Base-by-base conservation (phyloP, 2,797 vertebrate genomes). In the Diglossa cyanea region DNA sequence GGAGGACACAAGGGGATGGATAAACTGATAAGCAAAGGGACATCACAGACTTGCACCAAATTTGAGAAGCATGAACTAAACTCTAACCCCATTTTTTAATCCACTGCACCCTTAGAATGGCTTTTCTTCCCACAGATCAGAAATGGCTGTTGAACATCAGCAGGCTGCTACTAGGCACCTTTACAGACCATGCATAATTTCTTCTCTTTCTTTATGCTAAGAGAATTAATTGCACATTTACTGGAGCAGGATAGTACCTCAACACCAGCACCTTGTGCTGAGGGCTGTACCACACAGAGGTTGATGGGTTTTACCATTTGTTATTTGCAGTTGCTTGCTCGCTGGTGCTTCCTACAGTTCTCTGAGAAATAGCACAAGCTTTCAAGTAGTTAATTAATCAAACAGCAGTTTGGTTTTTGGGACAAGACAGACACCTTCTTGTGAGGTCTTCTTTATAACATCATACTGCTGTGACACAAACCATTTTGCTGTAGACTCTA, bases 371-470 rank as follows among this genome's bases (percentile, higher is more conserved):
- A 40, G 25, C 15, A 63, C 6, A 39, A n/a, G 16, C 71, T 83
- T 87, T 82, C 75, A 81, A 60, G 17, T 11, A 40, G 21, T 51
- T 74, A 82, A 90, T 87, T 80, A 87, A 83, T 57, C 23, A 35
- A 88, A 68, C 8, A 89, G 20, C 15, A 65, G 57, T 58, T 68
- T 75, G 25, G 2, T 4, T 53, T 82, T 63, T 20, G 28, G n/a
- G 67, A 42, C 35, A 89, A 85, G 31, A 39, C 20, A 53, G 26
- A 20, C 1, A 21, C 20, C 42, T 79, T 82, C 51, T 79, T 82
- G 60, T 61, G 54, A 53, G 48, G 74, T 63, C 83, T 76, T 70
- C 78, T 92, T 37, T 48, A 37, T 13, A 74, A 23, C 11, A 57
- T 53, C 55, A 44, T 53, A 70, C 51, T 57, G n/a, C 45, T 73